These are phyloP conservation scores for Eptatretus atami DNA, from an alignment of 2,797 vertebrate genomes.

Conservation along the genomic window DNA sequence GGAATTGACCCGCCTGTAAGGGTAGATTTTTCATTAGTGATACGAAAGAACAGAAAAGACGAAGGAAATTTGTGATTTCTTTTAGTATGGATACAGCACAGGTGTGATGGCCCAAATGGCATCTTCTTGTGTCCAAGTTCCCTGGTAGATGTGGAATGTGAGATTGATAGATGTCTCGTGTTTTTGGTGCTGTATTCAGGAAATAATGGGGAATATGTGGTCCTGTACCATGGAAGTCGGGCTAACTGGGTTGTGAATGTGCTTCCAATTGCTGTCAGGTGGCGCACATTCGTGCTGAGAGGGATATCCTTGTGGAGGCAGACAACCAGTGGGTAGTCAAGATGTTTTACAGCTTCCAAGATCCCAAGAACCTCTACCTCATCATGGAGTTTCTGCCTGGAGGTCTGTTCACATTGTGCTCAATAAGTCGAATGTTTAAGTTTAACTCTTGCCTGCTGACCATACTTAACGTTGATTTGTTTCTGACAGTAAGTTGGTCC, in stretches of 20 bases:
- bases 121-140: not conserved
- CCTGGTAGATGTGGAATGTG: not conserved
- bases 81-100: too few relatives aligned
- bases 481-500: too few relatives aligned
- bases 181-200: too few relatives aligned
- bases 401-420: constrained; percentile 22
- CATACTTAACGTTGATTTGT: too few relatives aligned
- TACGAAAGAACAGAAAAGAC: too few relatives aligned
- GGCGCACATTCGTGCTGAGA: constrained; percentile 77
- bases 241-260: constrained; percentile 1
- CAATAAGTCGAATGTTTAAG: not conserved
- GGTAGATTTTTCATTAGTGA: too few relatives aligned
- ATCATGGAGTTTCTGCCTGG: constrained; percentile 98
- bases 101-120: not conserved
- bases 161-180: too few relatives aligned
- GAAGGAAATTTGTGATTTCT: too few relatives aligned
- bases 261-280: constrained; percentile 20
- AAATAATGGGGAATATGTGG: too few relatives aligned
- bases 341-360: constrained; percentile 99
- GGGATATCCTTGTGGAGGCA: constrained; percentile 86
- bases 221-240: too few relatives aligned
- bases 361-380: constrained; percentile 95
- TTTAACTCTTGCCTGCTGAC: too few relatives aligned
- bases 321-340: constrained; percentile 97
- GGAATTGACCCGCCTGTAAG: too few relatives aligned